These are phyloP conservation scores for Himalopsyche tibetana DNA, from an alignment of 2,888 invertebrate genomes.

Conservation along the genomic window DNA sequence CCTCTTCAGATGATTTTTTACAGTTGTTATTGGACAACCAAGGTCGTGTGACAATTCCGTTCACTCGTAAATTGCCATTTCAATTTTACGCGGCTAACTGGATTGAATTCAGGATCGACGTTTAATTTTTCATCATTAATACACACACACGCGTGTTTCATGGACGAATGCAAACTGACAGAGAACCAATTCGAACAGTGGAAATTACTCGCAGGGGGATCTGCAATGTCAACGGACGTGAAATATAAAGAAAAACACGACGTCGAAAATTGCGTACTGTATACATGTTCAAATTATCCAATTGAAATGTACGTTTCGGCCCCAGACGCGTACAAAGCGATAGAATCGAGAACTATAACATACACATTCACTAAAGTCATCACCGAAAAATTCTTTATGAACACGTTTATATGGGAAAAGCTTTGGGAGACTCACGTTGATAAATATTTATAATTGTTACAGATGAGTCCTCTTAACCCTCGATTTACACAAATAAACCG, in stretches of 20 bases:
- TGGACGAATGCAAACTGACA: slow-evolving; percentile 62
- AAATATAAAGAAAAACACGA: slow-evolving; percentile 59
- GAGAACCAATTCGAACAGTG: slow-evolving; percentile 64
- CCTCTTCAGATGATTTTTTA: too few species aligned
- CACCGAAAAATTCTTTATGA: background rate
- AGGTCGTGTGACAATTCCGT: too few species aligned
- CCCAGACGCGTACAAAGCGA: slow-evolving; percentile 51
- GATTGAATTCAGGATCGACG: slow-evolving; percentile 64
- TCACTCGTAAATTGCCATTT: slow-evolving; percentile 62
- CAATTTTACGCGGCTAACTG: slow-evolving; percentile 66
- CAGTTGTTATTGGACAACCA: too few species aligned
- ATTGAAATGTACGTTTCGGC: slow-evolving; percentile 51
- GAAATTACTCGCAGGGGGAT: slow-evolving; percentile 58
- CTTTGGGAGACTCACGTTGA: slow-evolving; percentile 1
- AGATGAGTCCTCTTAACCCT: too few species aligned
- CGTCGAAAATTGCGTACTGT: slow-evolving; percentile 53
- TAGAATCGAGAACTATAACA: slow-evolving; percentile 52
- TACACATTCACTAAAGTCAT: slow-evolving; percentile 17
- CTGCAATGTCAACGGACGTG: slow-evolving; percentile 60
- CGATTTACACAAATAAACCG: too few species aligned
- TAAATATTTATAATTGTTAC: too few species aligned
- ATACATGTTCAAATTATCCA: slow-evolving; percentile 43
- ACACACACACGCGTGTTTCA: slow-evolving; percentile 56
- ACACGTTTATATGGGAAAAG: slow-evolving; percentile 9
- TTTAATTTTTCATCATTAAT: slow-evolving; percentile 54